These are phyloP conservation scores for Diaperis boleti DNA, from an alignment of 2,888 invertebrate genomes.

Conservation along the genomic window DNA sequence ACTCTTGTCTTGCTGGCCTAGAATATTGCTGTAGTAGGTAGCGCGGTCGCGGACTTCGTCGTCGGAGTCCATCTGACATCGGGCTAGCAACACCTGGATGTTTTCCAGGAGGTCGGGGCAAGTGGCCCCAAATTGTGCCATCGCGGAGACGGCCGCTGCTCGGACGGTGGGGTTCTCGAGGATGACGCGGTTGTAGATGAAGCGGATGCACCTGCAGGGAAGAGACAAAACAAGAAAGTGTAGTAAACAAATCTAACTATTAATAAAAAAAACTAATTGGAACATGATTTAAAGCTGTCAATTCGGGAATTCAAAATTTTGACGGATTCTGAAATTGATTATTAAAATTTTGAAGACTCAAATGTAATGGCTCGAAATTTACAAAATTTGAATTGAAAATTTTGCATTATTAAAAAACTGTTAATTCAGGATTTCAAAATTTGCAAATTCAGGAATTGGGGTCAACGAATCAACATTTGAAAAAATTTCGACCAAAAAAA, in stretches of 20 bases:
- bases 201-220: conserved; percentile 77
- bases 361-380: not conserved
- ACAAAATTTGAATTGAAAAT: not conserved
- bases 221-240: not conserved
- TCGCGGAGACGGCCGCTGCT: conserved; percentile 96
- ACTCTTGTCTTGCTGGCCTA: conserved; percentile 77
- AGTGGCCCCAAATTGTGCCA: conserved; percentile 97
- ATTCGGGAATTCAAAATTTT: not conserved
- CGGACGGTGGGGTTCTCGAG: conserved; percentile 95
- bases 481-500: not conserved
- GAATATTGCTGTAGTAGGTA: conserved; percentile 92
- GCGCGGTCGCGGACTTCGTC: conserved; percentile 99
- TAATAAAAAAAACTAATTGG: no score
- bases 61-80: conserved; percentile 96
- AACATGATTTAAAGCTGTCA: no score
- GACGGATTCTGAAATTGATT: not conserved
- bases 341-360: not conserved
- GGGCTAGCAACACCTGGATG: conserved; percentile 82
- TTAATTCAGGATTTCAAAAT: not conserved
- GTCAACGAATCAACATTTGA: not conserved
- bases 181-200: conserved; percentile 92
- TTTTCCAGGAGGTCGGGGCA: conserved; percentile 90
- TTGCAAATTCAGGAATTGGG: not conserved
- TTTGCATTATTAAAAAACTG: not conserved
- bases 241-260: not conserved